Evolutionary conservation across 2,797 vertebrate species (phyloP).

Genomic region (Phalloptychus januarius): DNA sequence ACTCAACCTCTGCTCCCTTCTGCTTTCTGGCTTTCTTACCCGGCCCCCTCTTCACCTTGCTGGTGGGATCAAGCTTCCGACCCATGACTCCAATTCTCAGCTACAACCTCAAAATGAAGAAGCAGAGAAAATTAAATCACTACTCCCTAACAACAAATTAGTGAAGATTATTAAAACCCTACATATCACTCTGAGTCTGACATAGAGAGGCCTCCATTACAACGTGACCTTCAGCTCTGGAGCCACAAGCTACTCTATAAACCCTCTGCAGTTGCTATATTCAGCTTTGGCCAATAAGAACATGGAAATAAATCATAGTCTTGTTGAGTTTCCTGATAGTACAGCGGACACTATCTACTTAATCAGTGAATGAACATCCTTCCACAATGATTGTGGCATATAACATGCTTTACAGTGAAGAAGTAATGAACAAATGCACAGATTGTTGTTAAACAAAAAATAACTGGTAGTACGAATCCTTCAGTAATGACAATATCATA

Average conservation of each 20-base stretch:
- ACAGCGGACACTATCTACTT: not conserved
- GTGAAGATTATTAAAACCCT: not conserved
- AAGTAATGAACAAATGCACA: too few relatives aligned
- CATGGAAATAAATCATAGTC: not conserved
- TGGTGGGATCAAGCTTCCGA: conserved; percentile 89
- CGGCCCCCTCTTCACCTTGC: conserved; percentile 88
- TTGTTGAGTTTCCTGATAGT: not conserved
- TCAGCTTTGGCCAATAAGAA: not conserved
- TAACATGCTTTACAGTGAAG: not conserved
- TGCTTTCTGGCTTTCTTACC: conserved; percentile 93
- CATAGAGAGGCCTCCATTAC: not conserved
- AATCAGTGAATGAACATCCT: not conserved
- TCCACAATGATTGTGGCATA: not conserved
- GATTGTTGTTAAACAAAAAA: too few relatives aligned
- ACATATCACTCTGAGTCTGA: not conserved
- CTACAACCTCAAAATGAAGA: conserved; percentile 45
- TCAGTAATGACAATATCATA: not conserved
- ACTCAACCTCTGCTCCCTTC: conserved; percentile 90
- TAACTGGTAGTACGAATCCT: not conserved
- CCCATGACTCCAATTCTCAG: conserved; percentile 82
- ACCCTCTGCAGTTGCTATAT: not conserved
- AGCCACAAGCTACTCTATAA: not conserved
- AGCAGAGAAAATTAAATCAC: not conserved
- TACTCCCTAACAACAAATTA: not conserved
- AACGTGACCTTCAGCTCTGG: not conserved